These are phyloP conservation scores for Xestobium rufovillosum DNA, from an alignment of 2,888 invertebrate species.

Conservation along the genomic window DNA sequence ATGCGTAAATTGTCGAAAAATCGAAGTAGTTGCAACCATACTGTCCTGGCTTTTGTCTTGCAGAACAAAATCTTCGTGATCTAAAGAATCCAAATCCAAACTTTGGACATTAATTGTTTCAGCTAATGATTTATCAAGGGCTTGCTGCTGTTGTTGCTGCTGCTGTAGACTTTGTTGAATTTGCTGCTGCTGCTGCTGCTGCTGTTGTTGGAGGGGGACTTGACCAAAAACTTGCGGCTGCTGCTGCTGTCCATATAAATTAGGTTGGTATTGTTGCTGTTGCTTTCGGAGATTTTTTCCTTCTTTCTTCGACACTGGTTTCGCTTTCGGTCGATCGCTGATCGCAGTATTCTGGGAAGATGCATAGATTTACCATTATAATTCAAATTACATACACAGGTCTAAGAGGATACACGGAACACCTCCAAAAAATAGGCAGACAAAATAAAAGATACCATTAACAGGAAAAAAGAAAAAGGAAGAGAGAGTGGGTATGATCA, in stretches of 20 bases:
- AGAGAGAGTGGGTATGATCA: too few species aligned
- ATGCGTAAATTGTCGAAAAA: constrained; percentile 40
- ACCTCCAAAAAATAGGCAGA: too few species aligned
- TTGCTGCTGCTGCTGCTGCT: constrained; percentile 48
- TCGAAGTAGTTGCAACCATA: constrained; percentile 36
- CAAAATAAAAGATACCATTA: too few species aligned
- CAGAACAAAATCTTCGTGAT: constrained; percentile 33
- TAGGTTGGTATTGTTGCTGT: constrained; percentile 37
- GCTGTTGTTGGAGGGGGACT: constrained; percentile 44
- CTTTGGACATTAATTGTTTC: constrained; percentile 36
- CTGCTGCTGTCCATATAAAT: constrained; percentile 42
- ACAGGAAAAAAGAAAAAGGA: too few species aligned
- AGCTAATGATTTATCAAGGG: constrained; percentile 29
- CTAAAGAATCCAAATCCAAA: constrained; percentile 35
- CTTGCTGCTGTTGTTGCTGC: constrained; percentile 32
- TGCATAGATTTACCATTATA: constrained; percentile 4
- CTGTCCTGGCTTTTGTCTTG: constrained; percentile 38
- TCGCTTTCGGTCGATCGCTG: constrained; percentile 77
- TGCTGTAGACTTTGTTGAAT: constrained; percentile 47
- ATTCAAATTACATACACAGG: too few species aligned
- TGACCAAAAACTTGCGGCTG: constrained; percentile 49
- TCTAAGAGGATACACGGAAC: too few species aligned
- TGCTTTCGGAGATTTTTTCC: constrained; percentile 64
- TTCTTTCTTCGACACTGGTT: constrained; percentile 73
- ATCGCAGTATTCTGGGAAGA: constrained; percentile 59